phyloP scores from a whole-genome alignment of 2,888 invertebrate genomes.

The Drepanosiphum platanoidis region DNA sequence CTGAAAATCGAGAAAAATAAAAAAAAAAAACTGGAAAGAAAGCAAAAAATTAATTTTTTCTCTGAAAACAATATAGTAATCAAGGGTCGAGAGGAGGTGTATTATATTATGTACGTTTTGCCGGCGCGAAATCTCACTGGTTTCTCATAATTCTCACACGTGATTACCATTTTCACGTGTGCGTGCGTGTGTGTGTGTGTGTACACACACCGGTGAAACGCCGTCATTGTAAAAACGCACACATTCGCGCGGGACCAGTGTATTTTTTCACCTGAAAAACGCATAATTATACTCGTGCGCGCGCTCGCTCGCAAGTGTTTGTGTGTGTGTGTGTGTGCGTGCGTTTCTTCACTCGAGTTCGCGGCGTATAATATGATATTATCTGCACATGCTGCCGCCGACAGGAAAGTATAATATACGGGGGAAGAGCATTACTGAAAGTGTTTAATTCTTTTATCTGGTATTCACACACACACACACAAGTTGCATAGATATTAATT shows the following conservation, averaged over 20 bases:
- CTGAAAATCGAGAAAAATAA: neutral
- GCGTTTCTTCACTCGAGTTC: slow-evolving; percentile 21
- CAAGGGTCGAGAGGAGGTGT: neutral
- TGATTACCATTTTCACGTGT: slow-evolving; percentile 49
- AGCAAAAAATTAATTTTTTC: slow-evolving; percentile 5
- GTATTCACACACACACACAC: slow-evolving; percentile 50
- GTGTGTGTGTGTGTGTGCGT: neutral
- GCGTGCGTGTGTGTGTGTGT: too few species aligned
- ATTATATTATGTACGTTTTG: neutral
- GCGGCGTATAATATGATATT: neutral
- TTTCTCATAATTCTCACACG: slow-evolving; percentile 56
- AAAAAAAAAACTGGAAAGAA: neutral
- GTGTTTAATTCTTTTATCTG: slow-evolving; percentile 57
- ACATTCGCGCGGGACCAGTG: neutral
- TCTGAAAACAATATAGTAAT: slow-evolving; percentile 4
- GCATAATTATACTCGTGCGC: slow-evolving; percentile 17
- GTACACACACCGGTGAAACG: slow-evolving; percentile 31
- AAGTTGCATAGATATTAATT: slow-evolving; percentile 24
- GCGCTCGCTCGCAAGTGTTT: neutral
- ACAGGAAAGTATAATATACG: neutral
- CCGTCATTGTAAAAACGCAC: slow-evolving; percentile 31
- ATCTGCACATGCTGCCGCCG: neutral
- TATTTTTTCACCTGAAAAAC: slow-evolving; percentile 47
- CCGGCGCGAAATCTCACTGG: slow-evolving; percentile 32
- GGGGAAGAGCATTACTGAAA: slow-evolving; percentile 50